A percentile compares a stretch with the other conserved stretches of the same genome.
phyloP scores from a whole-genome alignment of 2,113 vertebrate species.

The Clarias gariepinus region DNA sequence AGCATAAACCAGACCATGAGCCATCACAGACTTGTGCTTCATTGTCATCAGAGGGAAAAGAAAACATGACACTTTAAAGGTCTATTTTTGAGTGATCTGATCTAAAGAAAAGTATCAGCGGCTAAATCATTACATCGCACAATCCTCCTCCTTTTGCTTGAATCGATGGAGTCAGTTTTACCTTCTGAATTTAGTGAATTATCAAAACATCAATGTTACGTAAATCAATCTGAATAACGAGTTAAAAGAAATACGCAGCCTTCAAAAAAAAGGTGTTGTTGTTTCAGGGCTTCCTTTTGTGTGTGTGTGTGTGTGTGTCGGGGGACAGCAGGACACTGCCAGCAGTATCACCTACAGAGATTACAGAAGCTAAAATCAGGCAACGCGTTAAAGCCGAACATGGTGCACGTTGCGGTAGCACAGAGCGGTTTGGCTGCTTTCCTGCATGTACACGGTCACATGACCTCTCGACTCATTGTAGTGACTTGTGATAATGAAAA shows the following conservation, averaged over 20 bases:
- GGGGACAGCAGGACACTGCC: constrained; percentile 40
- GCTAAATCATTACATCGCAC: not conserved
- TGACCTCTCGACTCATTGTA: not conserved
- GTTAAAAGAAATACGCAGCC: not conserved
- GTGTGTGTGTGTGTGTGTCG: not conserved
- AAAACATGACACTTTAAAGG: too few species aligned
- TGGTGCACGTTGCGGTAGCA: not conserved
- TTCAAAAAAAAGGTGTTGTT: not conserved
- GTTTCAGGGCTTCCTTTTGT: not conserved
- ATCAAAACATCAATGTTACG: not conserved
- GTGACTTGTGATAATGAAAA: not conserved
- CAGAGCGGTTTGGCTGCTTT: constrained; percentile 59
- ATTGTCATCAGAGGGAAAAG: too few species aligned
- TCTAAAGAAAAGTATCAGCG: too few species aligned
- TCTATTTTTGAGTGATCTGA: too few species aligned
- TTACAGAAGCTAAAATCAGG: constrained; percentile 18
- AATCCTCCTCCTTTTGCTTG: not conserved
- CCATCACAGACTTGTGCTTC: too few species aligned
- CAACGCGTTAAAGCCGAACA: not conserved
- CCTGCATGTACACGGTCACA: constrained; percentile 26
- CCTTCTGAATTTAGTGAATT: not conserved
- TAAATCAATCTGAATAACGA: not conserved
- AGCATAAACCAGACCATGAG: too few species aligned
- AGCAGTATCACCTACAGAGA: constrained; percentile 49
- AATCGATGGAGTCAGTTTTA: too few species aligned